These are phyloP conservation scores for Heliconius hermathena DNA, from an alignment of 1,140 invertebrate genomes.

Conservation along the genomic window DNA sequence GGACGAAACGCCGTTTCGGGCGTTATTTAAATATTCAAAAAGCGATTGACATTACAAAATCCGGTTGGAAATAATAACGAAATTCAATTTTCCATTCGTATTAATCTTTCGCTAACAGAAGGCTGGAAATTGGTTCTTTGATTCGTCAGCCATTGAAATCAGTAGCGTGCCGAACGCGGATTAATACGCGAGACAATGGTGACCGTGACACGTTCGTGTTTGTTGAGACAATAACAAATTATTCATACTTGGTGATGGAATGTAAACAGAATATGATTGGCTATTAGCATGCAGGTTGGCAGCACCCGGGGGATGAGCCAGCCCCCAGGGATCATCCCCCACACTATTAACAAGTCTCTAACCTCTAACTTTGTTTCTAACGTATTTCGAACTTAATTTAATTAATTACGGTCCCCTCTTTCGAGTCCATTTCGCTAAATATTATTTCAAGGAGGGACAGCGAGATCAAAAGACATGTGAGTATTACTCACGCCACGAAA, in stretches of 20 bases:
- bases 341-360: conserved; percentile 72
- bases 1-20: conserved; percentile 35
- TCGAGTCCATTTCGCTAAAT: conserved; percentile 73
- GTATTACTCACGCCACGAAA: conserved; percentile 49
- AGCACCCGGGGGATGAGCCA: conserved; percentile 28
- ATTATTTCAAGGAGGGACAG: conserved; percentile 65
- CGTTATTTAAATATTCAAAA: conserved; percentile 53
- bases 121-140: conserved; percentile 56
- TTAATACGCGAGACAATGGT: conserved; percentile 77
- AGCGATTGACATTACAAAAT: conserved; percentile 42
- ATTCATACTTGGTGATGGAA: conserved; percentile 80
- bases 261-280: conserved; percentile 82
- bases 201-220: conserved; percentile 72
- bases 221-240: conserved; percentile 80
- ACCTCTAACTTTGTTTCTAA: conserved; percentile 74
- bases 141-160: conserved; percentile 63
- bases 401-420: conserved; percentile 74
- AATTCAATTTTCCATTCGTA: conserved; percentile 61
- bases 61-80: conserved; percentile 50
- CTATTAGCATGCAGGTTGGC: conserved; percentile 72
- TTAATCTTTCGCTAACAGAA: conserved; percentile 63
- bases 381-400: conserved; percentile 79
- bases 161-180: conserved; percentile 65
- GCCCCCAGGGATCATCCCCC: conserved; percentile 66
- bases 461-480: conserved; percentile 51